Base-by-base conservation (phyloP, 2,888 invertebrate species). In the Cerastoderma edule region DNA sequence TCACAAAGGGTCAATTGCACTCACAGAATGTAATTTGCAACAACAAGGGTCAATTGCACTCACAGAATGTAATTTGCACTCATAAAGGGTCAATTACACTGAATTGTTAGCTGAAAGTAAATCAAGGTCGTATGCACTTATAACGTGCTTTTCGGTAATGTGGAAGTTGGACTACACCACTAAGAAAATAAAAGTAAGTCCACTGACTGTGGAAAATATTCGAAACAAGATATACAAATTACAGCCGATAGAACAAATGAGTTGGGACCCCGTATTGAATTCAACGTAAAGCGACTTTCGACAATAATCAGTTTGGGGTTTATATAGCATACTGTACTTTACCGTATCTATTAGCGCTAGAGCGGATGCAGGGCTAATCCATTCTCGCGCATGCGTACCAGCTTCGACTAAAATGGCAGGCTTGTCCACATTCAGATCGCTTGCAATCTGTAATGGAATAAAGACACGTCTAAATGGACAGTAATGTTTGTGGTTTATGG, bases 341-440 rank as follows among this genome's bases (percentile, higher is more conserved):
- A 71, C 72, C 66, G 5, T 33, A 5, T 72, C 5, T 5, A 72
- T 72, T 5, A 71, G 30, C 22, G 22, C 30, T 4, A 71, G 46
- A 16, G 48, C 65, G 3, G 72, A 44, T 6, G 72, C 30, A 19
- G 57, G 35, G 19, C 33, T 35, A 4, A 72, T 56, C 72, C 72
- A 72, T 27, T 72, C 72, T 13, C 72, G 72, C 24, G 72, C 66
- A 66, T 72, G 72, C 46, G 72, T 66, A 33, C 57, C 57, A 27
- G 48, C 57, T 33, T 72, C 72, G 13, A 72, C 30, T 13, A 19
- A 44, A 13, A 72, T 72, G 28, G 57, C 48, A 1, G 56, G 65
- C 28, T 71, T 71, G 6, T 1, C 6, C 1, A 30, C n/a, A 0
- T 19, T n/a, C 2, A 39, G 33, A 24, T 44, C 35, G 2, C 35